Percentiles rank a stretch among this genome's conserved stretches.
Evolutionary conservation across 1,140 invertebrate species (phyloP).

Genomic region (Aricia agestis): DNA sequence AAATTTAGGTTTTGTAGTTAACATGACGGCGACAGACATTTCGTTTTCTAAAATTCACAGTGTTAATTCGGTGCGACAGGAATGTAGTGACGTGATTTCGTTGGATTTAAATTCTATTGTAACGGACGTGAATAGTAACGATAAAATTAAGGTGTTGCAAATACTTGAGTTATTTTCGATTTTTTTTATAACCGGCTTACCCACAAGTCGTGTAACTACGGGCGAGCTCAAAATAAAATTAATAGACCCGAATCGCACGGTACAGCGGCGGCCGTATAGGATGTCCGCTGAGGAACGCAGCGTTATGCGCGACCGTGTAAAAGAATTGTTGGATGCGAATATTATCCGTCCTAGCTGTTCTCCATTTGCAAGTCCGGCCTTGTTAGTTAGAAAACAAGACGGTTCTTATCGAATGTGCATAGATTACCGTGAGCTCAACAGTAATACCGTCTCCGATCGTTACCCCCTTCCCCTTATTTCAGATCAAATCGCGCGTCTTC

Average conservation of each 20-base stretch:
- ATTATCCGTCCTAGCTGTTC: conserved; percentile 26
- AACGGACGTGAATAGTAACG: neutral
- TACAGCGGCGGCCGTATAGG: conserved; percentile 23
- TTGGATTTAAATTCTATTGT: neutral
- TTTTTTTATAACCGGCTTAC: conserved; percentile 16
- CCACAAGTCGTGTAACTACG: conserved; percentile 8
- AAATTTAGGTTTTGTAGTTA: conserved; percentile 27
- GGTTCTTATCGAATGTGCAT: conserved; percentile 37
- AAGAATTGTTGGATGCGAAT: conserved; percentile 30
- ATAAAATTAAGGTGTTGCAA: neutral
- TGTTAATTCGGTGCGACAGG: conserved; percentile 17
- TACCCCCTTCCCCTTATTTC: conserved; percentile 73
- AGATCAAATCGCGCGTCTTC: conserved; percentile 46
- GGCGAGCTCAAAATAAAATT: conserved; percentile 22
- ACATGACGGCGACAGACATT: conserved; percentile 26
- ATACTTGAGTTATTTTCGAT: neutral
- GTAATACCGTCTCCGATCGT: conserved; percentile 54
- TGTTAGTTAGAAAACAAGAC: conserved; percentile 41
- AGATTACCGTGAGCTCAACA: conserved; percentile 56
- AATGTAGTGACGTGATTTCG: neutral
- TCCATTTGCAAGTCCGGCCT: conserved; percentile 29
- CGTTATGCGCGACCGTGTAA: conserved; percentile 25
- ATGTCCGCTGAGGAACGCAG: conserved; percentile 18
- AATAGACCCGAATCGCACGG: conserved; percentile 23
- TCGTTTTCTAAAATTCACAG: conserved; percentile 9